Conservation (phyloP, 2,888 invertebrate species). For the Hesperia comma region DNA sequence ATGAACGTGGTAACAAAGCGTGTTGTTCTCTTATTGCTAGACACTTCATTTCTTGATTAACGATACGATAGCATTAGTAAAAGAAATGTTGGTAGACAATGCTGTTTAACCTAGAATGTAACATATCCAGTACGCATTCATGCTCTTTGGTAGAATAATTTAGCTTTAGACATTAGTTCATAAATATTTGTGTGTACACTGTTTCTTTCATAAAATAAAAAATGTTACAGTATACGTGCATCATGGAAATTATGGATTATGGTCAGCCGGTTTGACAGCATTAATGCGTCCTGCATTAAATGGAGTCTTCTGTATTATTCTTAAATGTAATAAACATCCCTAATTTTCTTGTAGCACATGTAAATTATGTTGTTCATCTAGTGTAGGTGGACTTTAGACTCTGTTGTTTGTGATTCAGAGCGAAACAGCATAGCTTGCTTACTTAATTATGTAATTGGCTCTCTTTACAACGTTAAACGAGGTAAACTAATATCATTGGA, state of each 20-base stretch:
- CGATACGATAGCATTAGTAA: not conserved
- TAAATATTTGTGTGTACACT: not conserved
- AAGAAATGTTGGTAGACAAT: too few relatives aligned
- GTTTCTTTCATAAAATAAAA: too few relatives aligned
- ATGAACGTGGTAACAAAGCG: constrained; percentile 1
- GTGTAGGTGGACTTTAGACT: not conserved
- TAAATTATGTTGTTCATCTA: not conserved
- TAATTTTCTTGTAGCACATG: not conserved
- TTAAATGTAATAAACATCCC: not conserved
- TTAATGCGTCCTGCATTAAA: too few relatives aligned
- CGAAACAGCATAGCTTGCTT: not conserved
- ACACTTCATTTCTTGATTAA: not conserved
- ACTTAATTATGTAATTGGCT: not conserved
- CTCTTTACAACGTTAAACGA: not conserved
- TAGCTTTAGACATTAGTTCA: not conserved
- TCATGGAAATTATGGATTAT: too few relatives aligned
- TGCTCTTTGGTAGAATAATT: not conserved
- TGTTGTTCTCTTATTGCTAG: constrained; percentile 1
- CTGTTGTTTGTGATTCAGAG: not conserved
- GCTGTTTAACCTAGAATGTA: too few relatives aligned
- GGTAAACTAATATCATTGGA: not conserved
- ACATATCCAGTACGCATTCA: not conserved
- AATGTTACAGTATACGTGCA: too few relatives aligned
- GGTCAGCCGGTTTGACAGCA: too few relatives aligned
- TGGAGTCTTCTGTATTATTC: too few relatives aligned